Evolutionary conservation across 1,140 invertebrate species (phyloP), one percentile per base, ranked within the genome.

Genomic region (Paracyclopina nana): DNA sequence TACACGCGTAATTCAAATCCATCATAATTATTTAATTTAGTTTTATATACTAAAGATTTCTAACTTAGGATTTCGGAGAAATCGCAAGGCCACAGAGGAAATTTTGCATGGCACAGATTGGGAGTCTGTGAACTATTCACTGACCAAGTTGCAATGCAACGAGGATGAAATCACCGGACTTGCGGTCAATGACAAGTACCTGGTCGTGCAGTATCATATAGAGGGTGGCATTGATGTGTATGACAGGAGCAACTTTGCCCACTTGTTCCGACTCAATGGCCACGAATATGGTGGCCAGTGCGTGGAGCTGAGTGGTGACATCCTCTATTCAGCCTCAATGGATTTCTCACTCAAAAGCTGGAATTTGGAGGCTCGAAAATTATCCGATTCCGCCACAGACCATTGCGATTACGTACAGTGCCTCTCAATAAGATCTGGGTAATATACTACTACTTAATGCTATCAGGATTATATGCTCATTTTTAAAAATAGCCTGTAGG

Each of bases 101-200:
- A 38, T 38, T 22, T n/a, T n/a, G n/a, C 20, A 14, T n/a, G 50
- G 50, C 9, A 24, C 38, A 12, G 50, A 52, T 52, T 52, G 50
- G 50, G 50, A 52, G 50, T 46, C 31, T 22, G 38, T 52, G n/a
- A 43, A 50, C 27, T 52, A 50, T 38, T 2, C 6, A 14, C 14
- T 48, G 38, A 24, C 14, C 16, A 43, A 42, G 27, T 20, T 52
- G 38, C 22, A 43, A 40, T 44, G 45, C 30, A n/a, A 42, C n/a
- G 50, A 44, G 27, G 50, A 52, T 14, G 50, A 52, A 52, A 27
- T 52, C 6, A 52, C 41, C n/a, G 50, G 38, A 3, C 18, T 52
- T 11, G 50, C 31, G 18, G 40, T 52, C 12, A 22, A n/a, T 18
- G 50, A 52, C n/a, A 20, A n/a, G 12, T 52, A 40, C 18, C 34